phyloP scores from a whole-genome alignment of 1,140 invertebrate species.

The Amphibalanus amphitrite region DNA sequence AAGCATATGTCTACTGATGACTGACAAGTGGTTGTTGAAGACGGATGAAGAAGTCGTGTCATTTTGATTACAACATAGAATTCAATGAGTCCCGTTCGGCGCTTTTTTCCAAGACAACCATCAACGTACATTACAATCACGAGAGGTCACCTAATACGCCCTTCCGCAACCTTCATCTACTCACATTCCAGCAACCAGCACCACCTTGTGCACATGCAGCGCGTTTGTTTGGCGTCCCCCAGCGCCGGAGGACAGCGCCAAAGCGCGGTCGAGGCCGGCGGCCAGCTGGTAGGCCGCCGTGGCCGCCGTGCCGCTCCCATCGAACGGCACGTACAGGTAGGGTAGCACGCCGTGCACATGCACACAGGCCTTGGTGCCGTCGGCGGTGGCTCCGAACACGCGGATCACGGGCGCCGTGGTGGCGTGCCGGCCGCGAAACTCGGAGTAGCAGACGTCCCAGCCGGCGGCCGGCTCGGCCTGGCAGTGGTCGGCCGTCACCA shows the following conservation, averaged over 20 bases:
- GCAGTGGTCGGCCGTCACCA: constrained; percentile 72
- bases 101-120: too few relatives aligned
- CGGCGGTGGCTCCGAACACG: constrained; percentile 64
- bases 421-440: constrained; percentile 58
- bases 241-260: constrained; percentile 66
- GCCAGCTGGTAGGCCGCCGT: constrained; percentile 35
- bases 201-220: constrained; percentile 80
- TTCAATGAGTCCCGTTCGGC: too few relatives aligned
- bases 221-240: constrained; percentile 43
- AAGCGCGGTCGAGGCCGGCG: constrained; percentile 59
- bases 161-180: too few relatives aligned
- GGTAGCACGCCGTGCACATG: constrained; percentile 92
- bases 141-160: too few relatives aligned
- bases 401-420: constrained; percentile 70
- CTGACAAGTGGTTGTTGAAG: too few relatives aligned
- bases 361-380: constrained; percentile 68
- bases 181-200: constrained; percentile 68
- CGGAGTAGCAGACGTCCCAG: constrained; percentile 63
- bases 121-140: too few relatives aligned
- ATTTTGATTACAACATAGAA: too few relatives aligned
- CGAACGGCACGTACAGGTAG: constrained; percentile 77
- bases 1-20: too few relatives aligned
- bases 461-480: constrained; percentile 48
- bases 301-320: constrained; percentile 29
- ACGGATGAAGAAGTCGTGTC: too few relatives aligned